Conservation (phyloP, 2,888 invertebrate genomes). For the Morpho helenor region DNA sequence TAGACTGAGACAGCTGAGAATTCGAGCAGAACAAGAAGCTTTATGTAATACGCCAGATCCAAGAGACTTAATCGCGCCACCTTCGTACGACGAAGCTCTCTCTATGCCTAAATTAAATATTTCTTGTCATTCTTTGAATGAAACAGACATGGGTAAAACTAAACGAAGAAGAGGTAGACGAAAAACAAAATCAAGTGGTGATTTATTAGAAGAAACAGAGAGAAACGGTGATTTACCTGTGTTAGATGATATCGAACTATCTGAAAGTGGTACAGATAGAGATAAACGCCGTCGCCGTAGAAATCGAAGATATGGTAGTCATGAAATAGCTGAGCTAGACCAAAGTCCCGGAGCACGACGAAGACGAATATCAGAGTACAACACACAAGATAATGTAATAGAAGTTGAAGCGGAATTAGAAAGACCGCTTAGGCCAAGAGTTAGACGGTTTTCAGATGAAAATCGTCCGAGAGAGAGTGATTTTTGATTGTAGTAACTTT, state of each 20-base stretch:
- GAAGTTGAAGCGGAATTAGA: slow-evolving; percentile 55
- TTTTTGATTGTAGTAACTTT: slow-evolving; percentile 37
- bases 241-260: slow-evolving; percentile 52
- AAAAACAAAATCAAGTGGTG: slow-evolving; percentile 75
- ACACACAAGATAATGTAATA: slow-evolving; percentile 43
- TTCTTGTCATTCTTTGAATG: slow-evolving; percentile 78
- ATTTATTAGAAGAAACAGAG: slow-evolving; percentile 68
- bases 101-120: slow-evolving; percentile 84
- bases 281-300: slow-evolving; percentile 46
- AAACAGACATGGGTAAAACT: slow-evolving; percentile 63
- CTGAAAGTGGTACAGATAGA: slow-evolving; percentile 42
- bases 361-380: slow-evolving; percentile 56
- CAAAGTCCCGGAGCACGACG: slow-evolving; percentile 65
- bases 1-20: slow-evolving; percentile 72
- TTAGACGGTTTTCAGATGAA: slow-evolving; percentile 57
- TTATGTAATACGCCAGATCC: slow-evolving; percentile 83
- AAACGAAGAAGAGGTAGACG: slow-evolving; percentile 60
- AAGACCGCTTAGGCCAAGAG: slow-evolving; percentile 48
- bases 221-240: slow-evolving; percentile 58
- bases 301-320: slow-evolving; percentile 58
- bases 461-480: slow-evolving; percentile 71
- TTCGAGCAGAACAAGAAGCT: slow-evolving; percentile 74
- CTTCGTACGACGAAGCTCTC: slow-evolving; percentile 88
- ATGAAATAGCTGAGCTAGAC: slow-evolving; percentile 68
- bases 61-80: slow-evolving; percentile 83